Evolutionary conservation across 92 coral and sea anemone genomes (phyloP), one percentile per base, ranked within the genome.

Genomic region (Phenganax stokvisi): DNA sequence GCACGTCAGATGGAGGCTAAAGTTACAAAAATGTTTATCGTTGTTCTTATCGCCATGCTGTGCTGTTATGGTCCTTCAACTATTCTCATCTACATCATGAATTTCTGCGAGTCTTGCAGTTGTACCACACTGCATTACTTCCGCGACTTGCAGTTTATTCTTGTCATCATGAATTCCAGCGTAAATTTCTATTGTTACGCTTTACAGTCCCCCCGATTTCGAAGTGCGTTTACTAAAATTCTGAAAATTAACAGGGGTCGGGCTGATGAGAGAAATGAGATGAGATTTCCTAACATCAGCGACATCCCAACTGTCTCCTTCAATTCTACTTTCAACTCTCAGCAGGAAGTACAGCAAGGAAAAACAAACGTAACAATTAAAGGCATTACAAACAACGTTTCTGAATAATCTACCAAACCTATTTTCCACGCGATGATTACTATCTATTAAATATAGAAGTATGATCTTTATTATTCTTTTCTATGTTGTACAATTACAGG

Each of bases 91-190:
- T 91, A 87, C 63, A 55, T 91, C 8, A 87, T 91, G 92, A 91
- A 87, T 84, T 89, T 91, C 70, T 91, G 96, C 65, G 61, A 57
- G 3, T 85, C 89, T 25, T 91, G 96, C n/a, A 87, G 91, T 29
- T 91, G 96, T 71, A 67, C 69, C 11, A 71, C 89, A 25, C 75
- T 89, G 47, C 92, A 91, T 56, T 91, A 92, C 92, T 85, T 89
- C 67, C 89, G 96, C 7, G 96, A 91, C 82, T 68, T 91, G 77
- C 96, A 91, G 83, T 91, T 87, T 76, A 79, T 91, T 37, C 86
- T 84, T 52, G 85, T 91, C 55, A 71, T 90, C 83, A 44, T 89
- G 29, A 91, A 91, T 80, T 89, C 93, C 30, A 75, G 88, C 47
- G 55, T 87, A 11, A 91, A 89, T n/a, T 92, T 92, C 0, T 87